Percentiles rank a stretch among this genome's conserved stretches.
Evolutionary conservation across 2,797 vertebrate species (phyloP).

Genomic region (Parambassis ranga): DNA sequence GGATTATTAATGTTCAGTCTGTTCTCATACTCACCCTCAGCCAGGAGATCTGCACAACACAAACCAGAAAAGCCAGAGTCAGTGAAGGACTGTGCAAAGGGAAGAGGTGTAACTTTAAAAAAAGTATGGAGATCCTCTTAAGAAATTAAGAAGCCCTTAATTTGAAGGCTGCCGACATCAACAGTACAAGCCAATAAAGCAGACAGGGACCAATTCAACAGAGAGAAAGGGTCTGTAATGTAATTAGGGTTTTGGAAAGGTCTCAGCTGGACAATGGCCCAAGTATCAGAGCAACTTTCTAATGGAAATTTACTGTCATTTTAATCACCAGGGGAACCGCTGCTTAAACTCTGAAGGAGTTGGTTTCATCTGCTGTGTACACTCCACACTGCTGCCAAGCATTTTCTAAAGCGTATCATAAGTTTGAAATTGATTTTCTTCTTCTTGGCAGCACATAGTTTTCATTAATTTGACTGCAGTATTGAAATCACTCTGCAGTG

Average conservation of each 20-base stretch:
- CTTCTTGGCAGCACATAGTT: background rate
- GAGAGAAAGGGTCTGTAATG: conserved; percentile 10
- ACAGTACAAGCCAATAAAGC: background rate
- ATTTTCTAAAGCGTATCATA: background rate
- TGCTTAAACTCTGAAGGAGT: too few species aligned
- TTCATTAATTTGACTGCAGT: conserved; percentile 4
- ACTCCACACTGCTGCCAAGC: background rate
- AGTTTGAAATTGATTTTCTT: background rate
- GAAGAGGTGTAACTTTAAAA: background rate
- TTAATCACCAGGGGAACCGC: background rate
- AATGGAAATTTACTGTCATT: background rate
- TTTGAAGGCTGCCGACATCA: conserved; percentile 3
- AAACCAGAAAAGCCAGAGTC: conserved; percentile 9
- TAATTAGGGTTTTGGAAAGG: conserved; percentile 14
- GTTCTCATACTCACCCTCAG: conserved; percentile 65
- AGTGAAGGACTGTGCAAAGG: background rate
- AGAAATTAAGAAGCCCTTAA: background rate
- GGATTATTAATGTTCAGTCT: background rate
- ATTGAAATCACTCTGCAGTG: background rate
- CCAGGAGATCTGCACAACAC: conserved; percentile 70
- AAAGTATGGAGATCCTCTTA: background rate
- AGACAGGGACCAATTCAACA: background rate
- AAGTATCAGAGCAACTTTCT: background rate
- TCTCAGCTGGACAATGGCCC: conserved; percentile 2
- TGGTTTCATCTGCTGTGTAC: too few species aligned